These are phyloP conservation scores for Chelonia mydas DNA, from an alignment of 2,797 vertebrate species.

Conservation along the genomic window DNA sequence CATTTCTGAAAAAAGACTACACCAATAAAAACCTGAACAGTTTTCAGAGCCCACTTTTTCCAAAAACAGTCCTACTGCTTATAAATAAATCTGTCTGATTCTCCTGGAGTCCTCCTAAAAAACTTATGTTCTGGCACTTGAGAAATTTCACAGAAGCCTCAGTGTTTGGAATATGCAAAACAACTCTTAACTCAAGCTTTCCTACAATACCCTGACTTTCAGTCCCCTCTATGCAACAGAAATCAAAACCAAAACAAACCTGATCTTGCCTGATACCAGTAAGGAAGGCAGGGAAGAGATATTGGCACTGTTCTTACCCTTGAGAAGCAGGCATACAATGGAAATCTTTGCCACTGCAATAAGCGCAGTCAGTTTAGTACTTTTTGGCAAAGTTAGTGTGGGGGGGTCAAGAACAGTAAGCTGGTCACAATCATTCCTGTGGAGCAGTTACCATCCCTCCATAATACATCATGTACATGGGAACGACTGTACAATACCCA, in stretches of 20 bases:
- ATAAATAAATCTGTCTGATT: neutral
- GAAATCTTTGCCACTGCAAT: neutral
- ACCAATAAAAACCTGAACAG: neutral
- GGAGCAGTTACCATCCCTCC: neutral
- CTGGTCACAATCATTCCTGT: neutral
- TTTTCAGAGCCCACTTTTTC: neutral
- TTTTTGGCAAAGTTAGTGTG: neutral
- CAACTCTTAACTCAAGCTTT: neutral
- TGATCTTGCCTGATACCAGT: neutral
- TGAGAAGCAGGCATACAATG: neutral
- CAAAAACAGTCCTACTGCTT: neutral
- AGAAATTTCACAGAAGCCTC: neutral
- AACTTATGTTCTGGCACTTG: neutral
- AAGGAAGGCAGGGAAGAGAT: neutral
- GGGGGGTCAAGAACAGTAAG: neutral
- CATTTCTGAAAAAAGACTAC: neutral
- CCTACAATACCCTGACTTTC: neutral
- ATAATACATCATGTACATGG: neutral
- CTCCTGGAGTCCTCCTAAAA: neutral
- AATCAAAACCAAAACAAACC: neutral
- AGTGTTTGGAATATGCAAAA: neutral
- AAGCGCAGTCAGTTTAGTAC: neutral
- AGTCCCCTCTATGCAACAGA: neutral
- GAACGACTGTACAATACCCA: neutral
- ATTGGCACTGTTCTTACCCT: neutral